Evolutionary conservation across 2,888 invertebrate genomes (phyloP), one percentile per base, ranked within the genome.

Genomic region (Microplitis manilae): DNA sequence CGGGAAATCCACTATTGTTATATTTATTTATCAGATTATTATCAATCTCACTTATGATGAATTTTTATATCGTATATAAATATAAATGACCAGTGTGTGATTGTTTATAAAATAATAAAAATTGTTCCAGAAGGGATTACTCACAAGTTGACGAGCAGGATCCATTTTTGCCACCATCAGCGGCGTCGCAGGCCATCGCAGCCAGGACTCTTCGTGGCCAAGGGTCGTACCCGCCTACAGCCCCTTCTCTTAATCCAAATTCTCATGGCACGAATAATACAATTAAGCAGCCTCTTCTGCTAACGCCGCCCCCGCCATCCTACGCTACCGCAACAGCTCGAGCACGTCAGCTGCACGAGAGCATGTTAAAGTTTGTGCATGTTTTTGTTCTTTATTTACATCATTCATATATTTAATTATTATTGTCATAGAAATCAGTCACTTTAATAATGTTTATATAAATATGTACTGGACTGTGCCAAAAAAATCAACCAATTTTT

Each of bases 91-190:
- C 41, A 50, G 8, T 64, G 50, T 50, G 4, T 30, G 30, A 30
- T 50, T 50, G 8, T 13, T 13, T 13, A 50, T 13, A 13, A 9
- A 39, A 72, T 13, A 72, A 62, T 17, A 41, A 72, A 40, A 30
- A 41, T 80, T 82, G 85, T 91, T 91, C 20, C 91, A 95, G 95
- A 90, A 94, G 94, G 83, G 94, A 94, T 88, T 95, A 95, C 85
- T 94, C 94, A 79, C 96, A 95, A 89, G 94, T 95, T 83, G 96
- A 96, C 90, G 96, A 96, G 89, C 95, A 95, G 80, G 96, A 95
- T 82, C 95, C 95, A 79, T 95, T 95, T 91, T 91, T 95, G 84
- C 94, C 95, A 71, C 90, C 93, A 82, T 90, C 92, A 82, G 91
- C 91, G 77, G 90, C 92, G 82, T 90, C 92, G 86, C 90, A 93